Evolutionary conservation across 2,113 vertebrate genomes (phyloP).

Genomic region (Mastomys natalensis): DNA sequence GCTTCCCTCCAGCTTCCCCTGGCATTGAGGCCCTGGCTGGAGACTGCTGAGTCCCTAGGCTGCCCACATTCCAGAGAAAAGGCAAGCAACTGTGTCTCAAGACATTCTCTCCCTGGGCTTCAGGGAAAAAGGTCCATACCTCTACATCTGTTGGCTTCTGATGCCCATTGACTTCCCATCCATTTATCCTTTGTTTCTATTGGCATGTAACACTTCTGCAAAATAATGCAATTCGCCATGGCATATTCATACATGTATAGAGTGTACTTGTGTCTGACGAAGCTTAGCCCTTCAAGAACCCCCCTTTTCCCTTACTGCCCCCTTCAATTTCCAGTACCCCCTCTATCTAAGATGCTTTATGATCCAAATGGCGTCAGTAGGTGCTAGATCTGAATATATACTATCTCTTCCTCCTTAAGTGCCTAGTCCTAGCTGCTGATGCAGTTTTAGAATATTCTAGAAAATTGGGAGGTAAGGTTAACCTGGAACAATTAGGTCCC

Average conservation of each 20-base stretch:
- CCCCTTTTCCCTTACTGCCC: too few relatives aligned
- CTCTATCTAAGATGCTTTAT: neutral
- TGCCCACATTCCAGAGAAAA: neutral
- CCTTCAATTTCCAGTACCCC: neutral
- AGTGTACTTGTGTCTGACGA: neutral
- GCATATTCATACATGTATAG: neutral
- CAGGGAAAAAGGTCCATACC: neutral
- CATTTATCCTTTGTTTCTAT: neutral
- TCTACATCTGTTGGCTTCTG: neutral
- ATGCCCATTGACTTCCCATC: too few relatives aligned
- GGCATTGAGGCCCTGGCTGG: too few relatives aligned
- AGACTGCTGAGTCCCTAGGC: neutral
- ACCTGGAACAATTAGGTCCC: neutral
- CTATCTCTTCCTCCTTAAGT: neutral
- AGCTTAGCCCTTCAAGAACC: too few relatives aligned
- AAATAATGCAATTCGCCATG: neutral
- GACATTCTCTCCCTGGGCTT: accelerated
- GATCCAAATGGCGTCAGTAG: neutral
- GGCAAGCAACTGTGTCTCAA: accelerated
- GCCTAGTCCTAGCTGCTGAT: neutral
- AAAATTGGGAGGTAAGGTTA: neutral
- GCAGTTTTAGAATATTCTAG: neutral
- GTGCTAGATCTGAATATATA: neutral
- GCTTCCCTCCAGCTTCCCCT: neutral
- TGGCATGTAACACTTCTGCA: neutral